Evolutionary conservation across 2,113 vertebrate species (phyloP).

Genomic region (Tyrannus savana): DNA sequence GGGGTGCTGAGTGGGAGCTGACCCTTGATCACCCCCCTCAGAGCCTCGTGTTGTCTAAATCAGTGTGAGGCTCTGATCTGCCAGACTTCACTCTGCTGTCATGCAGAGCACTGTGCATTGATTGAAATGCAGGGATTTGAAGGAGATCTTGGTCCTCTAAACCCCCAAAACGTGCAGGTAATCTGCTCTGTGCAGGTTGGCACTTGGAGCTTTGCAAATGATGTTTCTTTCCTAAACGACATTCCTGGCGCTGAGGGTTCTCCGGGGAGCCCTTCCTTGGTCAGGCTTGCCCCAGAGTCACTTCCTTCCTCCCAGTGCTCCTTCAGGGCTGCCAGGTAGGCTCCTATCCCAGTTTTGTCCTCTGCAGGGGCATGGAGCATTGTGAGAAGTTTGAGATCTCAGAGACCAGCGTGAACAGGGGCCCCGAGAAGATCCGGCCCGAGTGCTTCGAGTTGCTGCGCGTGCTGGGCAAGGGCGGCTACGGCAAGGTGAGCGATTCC

Average conservation of each 20-base stretch:
- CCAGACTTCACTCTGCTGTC: background rate
- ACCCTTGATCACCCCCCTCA: background rate
- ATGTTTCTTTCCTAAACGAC: background rate
- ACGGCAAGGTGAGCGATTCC: slow-evolving; percentile 89
- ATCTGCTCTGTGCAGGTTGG: background rate
- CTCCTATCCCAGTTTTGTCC: slow-evolving; percentile 48
- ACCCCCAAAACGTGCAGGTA: background rate
- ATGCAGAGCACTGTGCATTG: background rate
- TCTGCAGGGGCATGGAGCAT: slow-evolving; percentile 91
- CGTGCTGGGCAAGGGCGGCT: slow-evolving; percentile 96
- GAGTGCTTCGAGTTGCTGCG: slow-evolving; percentile 97
- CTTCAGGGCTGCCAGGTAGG: background rate
- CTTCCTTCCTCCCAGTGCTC: background rate
- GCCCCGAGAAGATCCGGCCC: slow-evolving; percentile 95
- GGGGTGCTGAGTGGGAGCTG: background rate
- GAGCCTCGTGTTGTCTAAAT: background rate
- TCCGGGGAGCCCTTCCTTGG: background rate
- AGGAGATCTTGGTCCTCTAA: background rate
- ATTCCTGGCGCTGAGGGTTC: background rate
- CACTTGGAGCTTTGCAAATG: background rate
- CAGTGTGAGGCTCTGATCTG: background rate
- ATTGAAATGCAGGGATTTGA: background rate
- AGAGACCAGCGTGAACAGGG: slow-evolving; percentile 97
- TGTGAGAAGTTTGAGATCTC: slow-evolving; percentile 99
- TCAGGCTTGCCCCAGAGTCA: background rate